Evolutionary conservation across 1,140 invertebrate genomes (phyloP).

Genomic region (Drosophila pseudoobscura): DNA sequence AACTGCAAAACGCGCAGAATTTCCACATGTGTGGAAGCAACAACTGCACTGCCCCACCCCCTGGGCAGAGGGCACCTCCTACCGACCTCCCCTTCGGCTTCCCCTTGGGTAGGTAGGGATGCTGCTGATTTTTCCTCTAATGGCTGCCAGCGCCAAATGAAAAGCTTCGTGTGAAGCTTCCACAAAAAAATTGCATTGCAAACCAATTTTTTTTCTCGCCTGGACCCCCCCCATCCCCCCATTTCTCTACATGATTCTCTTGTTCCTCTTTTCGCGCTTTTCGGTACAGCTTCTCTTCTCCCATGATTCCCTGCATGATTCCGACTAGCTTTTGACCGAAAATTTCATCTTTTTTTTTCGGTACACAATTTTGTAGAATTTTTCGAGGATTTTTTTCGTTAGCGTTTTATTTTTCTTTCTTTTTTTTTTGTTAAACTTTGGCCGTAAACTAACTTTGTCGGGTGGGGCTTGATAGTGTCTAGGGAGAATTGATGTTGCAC

Average conservation of each 20-base stretch:
- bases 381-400: constrained; percentile 47
- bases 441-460: constrained; percentile 79
- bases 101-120: constrained; percentile 31
- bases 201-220: constrained; percentile 58
- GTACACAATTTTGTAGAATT: constrained; percentile 58
- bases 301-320: constrained; percentile 44
- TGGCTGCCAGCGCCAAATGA: constrained; percentile 77
- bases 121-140: constrained; percentile 79
- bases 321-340: constrained; percentile 63
- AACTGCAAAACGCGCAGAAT: constrained; percentile 81
- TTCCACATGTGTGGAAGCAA: constrained; percentile 75
- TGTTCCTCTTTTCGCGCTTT: constrained; percentile 41
- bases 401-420: constrained; percentile 21
- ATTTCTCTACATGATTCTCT: constrained; percentile 48
- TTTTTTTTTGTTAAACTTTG: constrained; percentile 71
- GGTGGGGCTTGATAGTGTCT: constrained; percentile 62
- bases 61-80: not conserved
- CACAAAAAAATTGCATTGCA: constrained; percentile 66
- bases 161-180: constrained; percentile 60
- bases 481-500: constrained; percentile 42
- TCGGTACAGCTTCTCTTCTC: constrained; percentile 15
- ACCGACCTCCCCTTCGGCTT: not conserved
- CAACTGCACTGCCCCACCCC: constrained; percentile 13
- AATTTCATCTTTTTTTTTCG: constrained; percentile 23
- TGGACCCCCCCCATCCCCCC: not conserved